Base-by-base conservation (phyloP, 1,140 invertebrate genomes). In the Oreohelix idahoensis region DNA sequence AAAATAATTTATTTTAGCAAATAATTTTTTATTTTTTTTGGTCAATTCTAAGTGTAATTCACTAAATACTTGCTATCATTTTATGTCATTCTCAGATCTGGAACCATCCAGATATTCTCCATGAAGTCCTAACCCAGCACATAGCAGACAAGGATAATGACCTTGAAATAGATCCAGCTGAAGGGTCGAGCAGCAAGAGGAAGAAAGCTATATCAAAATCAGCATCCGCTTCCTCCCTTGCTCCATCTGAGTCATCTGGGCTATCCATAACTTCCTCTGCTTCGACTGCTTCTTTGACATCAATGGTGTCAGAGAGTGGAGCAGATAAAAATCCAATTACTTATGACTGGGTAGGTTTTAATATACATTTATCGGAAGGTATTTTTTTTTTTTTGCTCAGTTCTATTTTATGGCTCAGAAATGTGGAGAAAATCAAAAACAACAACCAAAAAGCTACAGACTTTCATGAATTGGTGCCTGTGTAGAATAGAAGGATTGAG, bases 71-170 rank as follows among this genome's bases (percentile, higher is more conserved):
- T 49, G 10, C 26, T 58, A 20, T 58, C 53, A 58, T 58, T 58
- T 58, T 58, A 20, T 58, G 8, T 23, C n/a, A 20, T n/a, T 85
- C 88, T 71, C 90, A 96, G 95, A 99, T 99, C 86, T 99, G 98
- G 98, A 99, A 99, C 92, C 98, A 99, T 94, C 98, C 98, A 0
- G 98, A 99, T 93, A 96, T 99, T 74, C 92, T 99, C 45, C 98
- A 97, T 90, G 96, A 98, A 91, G 95, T 96, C 89, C 97, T 98
- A 90, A 94, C 96, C 80, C 93, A 92, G 83, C 87, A 87, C 77
- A 95, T 95, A 87, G 94, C 94, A 74, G 95, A 95, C 39, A 96
- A 96, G 86, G 96, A 96, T 63, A 95, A 97, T 87, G 98, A 98
- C 94, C 94, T 98, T 86, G 97, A 98, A 93, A 94, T 98, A 88